Evolutionary conservation across 2,113 vertebrate species (phyloP).

Genomic region (Typhlomys cinereus): DNA sequence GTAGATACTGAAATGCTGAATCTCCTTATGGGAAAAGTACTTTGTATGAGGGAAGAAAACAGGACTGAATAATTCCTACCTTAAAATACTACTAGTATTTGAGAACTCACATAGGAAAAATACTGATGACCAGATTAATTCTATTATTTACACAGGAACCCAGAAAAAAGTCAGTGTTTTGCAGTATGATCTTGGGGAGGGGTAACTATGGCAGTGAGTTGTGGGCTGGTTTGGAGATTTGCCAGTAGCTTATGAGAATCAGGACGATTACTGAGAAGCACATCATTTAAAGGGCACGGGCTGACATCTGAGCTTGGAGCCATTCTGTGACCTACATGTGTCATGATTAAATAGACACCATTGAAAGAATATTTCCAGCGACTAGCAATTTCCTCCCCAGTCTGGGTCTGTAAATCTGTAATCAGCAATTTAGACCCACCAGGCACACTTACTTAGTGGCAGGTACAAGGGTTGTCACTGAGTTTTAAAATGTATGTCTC

Average conservation of each 20-base stretch:
- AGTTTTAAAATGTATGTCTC: constrained; percentile 24
- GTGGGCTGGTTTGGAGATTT: neutral
- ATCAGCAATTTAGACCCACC: neutral
- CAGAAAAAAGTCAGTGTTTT: neutral
- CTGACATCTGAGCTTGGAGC: neutral
- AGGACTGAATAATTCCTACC: constrained; percentile 20
- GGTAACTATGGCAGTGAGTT: neutral
- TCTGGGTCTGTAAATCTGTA: constrained; percentile 5
- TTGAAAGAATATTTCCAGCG: neutral
- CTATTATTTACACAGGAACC: neutral
- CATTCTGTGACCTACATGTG: neutral
- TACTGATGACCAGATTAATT: neutral
- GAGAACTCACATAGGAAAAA: neutral
- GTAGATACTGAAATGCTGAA: neutral
- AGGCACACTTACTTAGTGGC: neutral
- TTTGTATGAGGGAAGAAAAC: constrained; percentile 26
- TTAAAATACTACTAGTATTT: neutral
- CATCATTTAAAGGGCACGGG: neutral
- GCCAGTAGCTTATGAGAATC: neutral
- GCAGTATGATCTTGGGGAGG: neutral
- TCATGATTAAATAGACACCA: neutral
- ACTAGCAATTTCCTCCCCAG: neutral
- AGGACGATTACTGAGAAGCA: neutral
- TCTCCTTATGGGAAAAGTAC: neutral
- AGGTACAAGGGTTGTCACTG: neutral